Evolutionary conservation across 2,888 invertebrate species (phyloP).

Genomic region (Oscheius sp.): DNA sequence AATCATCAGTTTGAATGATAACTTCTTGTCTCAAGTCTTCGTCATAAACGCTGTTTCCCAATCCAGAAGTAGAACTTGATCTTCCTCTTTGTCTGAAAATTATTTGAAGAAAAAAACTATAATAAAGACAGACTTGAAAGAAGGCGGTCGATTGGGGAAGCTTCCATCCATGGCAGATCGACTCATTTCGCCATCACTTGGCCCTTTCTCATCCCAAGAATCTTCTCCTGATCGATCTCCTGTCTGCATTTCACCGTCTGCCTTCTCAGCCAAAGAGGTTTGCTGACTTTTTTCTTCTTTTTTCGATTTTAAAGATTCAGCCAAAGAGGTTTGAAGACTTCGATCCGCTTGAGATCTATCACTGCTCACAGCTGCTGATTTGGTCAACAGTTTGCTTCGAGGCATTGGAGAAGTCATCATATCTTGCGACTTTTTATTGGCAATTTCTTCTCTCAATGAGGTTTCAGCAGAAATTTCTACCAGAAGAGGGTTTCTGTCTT

Average conservation of each 20-base stretch:
- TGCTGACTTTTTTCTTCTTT: neutral
- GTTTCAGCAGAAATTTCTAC: constrained; percentile 22
- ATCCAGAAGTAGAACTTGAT: constrained; percentile 46
- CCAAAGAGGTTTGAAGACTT: constrained; percentile 16
- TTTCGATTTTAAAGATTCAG: neutral
- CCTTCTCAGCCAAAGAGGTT: too few relatives aligned
- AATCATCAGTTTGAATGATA: constrained; percentile 69
- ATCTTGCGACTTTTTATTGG: neutral
- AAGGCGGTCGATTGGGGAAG: neutral
- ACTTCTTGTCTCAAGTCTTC: constrained; percentile 58
- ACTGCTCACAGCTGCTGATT: neutral
- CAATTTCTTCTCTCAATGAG: neutral
- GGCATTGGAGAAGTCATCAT: constrained; percentile 15
- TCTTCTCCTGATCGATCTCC: constrained; percentile 17
- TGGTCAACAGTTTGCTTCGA: neutral
- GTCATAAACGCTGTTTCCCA: constrained; percentile 48
- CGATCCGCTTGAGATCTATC: constrained; percentile 4
- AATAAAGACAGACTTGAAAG: constrained; percentile 1
- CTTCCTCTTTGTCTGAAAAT: constrained; percentile 33
- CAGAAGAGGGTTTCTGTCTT: neutral
- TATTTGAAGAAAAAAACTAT: too few relatives aligned
- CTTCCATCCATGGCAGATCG: constrained; percentile 10
- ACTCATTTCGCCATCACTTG: constrained; percentile 6
- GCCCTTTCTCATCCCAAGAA: constrained; percentile 9
- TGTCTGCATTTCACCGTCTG: constrained; percentile 3